Evolutionary conservation across 2,113 vertebrate genomes (phyloP).

Genomic region (Anolis carolinensis): DNA sequence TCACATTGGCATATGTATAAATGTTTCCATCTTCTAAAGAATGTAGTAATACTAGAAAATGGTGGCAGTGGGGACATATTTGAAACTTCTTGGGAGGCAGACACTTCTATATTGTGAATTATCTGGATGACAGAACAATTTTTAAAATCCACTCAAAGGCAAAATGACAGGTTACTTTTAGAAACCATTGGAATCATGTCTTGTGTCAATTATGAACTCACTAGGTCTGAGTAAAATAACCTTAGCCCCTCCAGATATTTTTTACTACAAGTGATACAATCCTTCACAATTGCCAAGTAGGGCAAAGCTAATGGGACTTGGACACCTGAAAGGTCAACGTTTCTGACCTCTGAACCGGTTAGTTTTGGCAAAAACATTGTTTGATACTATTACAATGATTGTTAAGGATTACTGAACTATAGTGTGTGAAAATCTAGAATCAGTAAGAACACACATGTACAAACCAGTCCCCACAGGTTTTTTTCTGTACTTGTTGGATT

Average conservation of each 20-base stretch:
- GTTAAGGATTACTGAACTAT: not conserved
- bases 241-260: not conserved
- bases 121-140: not conserved
- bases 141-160: not conserved
- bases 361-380: too few relatives aligned
- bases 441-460: not conserved
- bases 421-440: not conserved
- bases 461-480: not conserved
- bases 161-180: not conserved
- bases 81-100: not conserved
- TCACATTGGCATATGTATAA: too few relatives aligned
- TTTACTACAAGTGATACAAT: too few relatives aligned
- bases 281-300: too few relatives aligned
- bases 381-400: not conserved
- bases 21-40: too few relatives aligned
- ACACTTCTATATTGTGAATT: not conserved
- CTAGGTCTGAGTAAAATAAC: too few relatives aligned
- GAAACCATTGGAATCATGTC: not conserved
- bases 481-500: not conserved
- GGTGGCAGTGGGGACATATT: not conserved
- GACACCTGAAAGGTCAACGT: too few relatives aligned
- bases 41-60: too few relatives aligned
- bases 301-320: too few relatives aligned
- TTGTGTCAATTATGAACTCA: too few relatives aligned
- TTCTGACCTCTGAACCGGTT: too few relatives aligned